Conservation (phyloP, 2,888 invertebrate species). For the Agrilus biguttatus region DNA sequence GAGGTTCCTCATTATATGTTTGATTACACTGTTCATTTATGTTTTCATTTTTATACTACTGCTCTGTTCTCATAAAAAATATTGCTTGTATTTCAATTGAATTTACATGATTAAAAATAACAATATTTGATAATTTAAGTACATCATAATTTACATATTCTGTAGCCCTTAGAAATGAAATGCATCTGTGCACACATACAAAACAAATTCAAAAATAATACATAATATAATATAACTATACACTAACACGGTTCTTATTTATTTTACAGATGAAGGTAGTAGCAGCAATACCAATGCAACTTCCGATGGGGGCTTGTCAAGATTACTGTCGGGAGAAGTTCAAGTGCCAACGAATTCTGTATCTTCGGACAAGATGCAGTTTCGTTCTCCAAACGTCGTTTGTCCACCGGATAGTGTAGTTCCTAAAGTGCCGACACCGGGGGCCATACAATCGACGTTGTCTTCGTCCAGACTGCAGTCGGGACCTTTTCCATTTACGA, state of each 20-base stretch:
- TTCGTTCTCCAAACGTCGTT: conserved; percentile 69
- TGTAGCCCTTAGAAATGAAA: no score
- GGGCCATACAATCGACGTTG: conserved; percentile 13
- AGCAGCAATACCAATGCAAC: conserved; percentile 4
- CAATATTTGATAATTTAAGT: no score
- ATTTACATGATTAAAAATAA: no score
- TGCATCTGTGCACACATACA: no score
- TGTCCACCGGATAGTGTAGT: conserved; percentile 57
- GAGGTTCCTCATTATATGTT: no score
- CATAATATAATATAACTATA: no score
- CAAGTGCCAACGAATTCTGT: conserved; percentile 14
- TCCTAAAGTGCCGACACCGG: conserved; percentile 25
- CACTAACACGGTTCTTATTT: background rate
- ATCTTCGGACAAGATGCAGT: conserved; percentile 29
- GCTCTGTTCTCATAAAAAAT: no score
- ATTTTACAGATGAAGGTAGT: conserved; percentile 12
- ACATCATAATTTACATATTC: no score
- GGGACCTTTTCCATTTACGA: conserved; percentile 72
- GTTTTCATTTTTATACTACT: no score
- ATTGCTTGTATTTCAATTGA: no score
- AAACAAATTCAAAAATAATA: no score
- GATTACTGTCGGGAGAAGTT: conserved; percentile 13
- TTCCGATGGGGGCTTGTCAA: conserved; percentile 13
- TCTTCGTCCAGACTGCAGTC: conserved; percentile 35
- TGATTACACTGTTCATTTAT: no score